These are phyloP conservation scores for Trididemnum miniatum DNA, from an alignment of 23 tunicate species.

Conservation along the genomic window DNA sequence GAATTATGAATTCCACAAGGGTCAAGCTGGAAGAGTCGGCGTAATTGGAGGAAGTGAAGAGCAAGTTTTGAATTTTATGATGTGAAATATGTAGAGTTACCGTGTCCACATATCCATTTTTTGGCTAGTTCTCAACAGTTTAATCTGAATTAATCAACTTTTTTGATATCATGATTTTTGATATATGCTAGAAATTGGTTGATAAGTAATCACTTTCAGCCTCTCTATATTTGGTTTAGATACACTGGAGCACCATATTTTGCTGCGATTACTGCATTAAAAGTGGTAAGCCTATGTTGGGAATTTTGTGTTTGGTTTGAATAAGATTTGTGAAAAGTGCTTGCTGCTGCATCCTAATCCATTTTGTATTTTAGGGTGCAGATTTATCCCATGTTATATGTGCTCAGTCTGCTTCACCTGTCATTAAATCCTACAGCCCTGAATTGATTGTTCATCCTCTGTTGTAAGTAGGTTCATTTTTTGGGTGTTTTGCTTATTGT, in stretches of 20 bases:
- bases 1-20: constrained; percentile 49
- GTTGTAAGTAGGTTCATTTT: constrained; percentile 68
- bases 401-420: constrained; percentile 66
- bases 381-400: constrained; percentile 90
- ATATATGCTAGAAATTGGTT: too few relatives aligned
- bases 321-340: too few relatives aligned
- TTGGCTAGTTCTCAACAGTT: too few relatives aligned
- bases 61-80: constrained; percentile 23
- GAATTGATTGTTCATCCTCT: constrained; percentile 90
- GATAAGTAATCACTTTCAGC: too few relatives aligned
- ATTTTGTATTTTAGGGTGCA: constrained; percentile 90
- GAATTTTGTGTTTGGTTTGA: background rate
- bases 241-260: constrained; percentile 97
- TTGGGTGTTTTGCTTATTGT: background rate
- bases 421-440: constrained; percentile 90
- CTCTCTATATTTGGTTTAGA: too few relatives aligned
- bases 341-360: too few relatives aligned
- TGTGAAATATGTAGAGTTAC: background rate
- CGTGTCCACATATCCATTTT: too few relatives aligned
- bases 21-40: constrained; percentile 74
- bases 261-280: constrained; percentile 86
- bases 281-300: constrained; percentile 56
- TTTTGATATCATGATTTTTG: too few relatives aligned
- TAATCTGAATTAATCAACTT: too few relatives aligned
- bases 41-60: constrained; percentile 82